Evolutionary conservation across 2,113 vertebrate species (phyloP), one percentile per base, ranked within the genome.

Genomic region (Oreocharis arfaki): DNA sequence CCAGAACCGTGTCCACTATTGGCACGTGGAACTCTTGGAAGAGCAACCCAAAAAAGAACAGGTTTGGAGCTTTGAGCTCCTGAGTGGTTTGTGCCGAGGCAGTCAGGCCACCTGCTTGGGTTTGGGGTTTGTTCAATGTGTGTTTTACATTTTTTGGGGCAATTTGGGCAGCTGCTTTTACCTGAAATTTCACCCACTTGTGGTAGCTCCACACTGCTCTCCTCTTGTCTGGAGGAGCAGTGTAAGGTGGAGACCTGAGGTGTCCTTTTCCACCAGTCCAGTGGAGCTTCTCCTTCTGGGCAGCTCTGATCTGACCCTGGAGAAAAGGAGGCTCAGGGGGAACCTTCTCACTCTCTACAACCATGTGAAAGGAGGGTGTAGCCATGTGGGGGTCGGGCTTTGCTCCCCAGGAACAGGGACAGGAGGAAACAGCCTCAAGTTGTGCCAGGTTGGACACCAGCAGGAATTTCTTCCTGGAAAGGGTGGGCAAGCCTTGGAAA

Each of bases 311-410:
- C 10, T 61, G 46, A 49, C 3, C 39, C 53, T 82, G 69, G 53
- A 32, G 55, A 4, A 55, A 13, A 61, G 47, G 55, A 53, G 39
- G 53, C 16, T 47, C 55, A 32, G 53, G 39, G 1, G 14, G 21
- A 4, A 27, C n/a, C 41, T 68, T 10, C 5, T 68, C 9, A 13
- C 3, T 16, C 74, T 55, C 16, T 8, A 12, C 39, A 35, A 10
- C 10, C 8, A 1, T 0, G 0, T 13, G 23, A 5, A 13, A 59
- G 9, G 60, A 52, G 23, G 19, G 6, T 3, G 27, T 1, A 67
- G 42, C 26, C 15, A 3, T 1, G 7, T 10, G 23, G 7, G 44
- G n/a, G 16, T 76, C 4, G 9, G 27, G 33, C 33, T 75, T 20
- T 46, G 41, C 53, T 76, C 14, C 27, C 73, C 37, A 42, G 77